phyloP scores from a whole-genome alignment of 1,140 invertebrate genomes.

The Thaumetopoea pityocampa region DNA sequence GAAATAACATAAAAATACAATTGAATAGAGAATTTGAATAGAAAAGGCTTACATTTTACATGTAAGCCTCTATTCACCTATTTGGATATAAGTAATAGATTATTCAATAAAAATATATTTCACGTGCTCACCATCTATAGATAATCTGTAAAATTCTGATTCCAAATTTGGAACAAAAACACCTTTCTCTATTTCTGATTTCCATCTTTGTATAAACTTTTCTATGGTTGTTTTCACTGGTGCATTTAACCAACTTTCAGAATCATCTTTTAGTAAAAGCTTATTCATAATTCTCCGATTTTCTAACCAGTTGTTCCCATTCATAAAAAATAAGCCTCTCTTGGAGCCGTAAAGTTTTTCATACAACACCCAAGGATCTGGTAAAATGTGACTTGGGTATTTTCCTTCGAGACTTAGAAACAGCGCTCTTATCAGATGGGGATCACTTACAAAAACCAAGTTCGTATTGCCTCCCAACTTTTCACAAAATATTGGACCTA shows the following conservation, averaged over 20 bases:
- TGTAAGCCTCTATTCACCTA: too few species aligned
- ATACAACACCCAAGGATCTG: conserved; percentile 89
- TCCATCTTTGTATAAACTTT: conserved; percentile 70
- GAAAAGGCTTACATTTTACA: too few species aligned
- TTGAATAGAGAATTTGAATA: too few species aligned
- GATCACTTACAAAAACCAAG: conserved; percentile 84
- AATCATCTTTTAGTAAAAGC: conserved; percentile 78
- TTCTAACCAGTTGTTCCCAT: conserved; percentile 86
- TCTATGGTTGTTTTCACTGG: conserved; percentile 74
- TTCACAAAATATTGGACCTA: conserved; percentile 87
- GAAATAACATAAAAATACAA: too few species aligned
- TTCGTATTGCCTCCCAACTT: conserved; percentile 79
- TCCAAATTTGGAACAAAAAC: conserved; percentile 76
- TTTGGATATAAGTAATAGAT: not conserved
- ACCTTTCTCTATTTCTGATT: conserved; percentile 29
- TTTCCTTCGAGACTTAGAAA: conserved; percentile 85
- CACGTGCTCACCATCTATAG: conserved; percentile 83
- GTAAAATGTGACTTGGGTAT: conserved; percentile 86
- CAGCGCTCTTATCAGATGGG: conserved; percentile 81
- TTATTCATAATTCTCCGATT: conserved; percentile 84
- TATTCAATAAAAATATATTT: conserved; percentile 8
- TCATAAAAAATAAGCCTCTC: conserved; percentile 92
- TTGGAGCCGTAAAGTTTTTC: conserved; percentile 82
- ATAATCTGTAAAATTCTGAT: conserved; percentile 84
- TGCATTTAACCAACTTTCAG: conserved; percentile 60